Evolutionary conservation across 2,113 vertebrate genomes (phyloP).

Genomic region (Zosterops pallidus): DNA sequence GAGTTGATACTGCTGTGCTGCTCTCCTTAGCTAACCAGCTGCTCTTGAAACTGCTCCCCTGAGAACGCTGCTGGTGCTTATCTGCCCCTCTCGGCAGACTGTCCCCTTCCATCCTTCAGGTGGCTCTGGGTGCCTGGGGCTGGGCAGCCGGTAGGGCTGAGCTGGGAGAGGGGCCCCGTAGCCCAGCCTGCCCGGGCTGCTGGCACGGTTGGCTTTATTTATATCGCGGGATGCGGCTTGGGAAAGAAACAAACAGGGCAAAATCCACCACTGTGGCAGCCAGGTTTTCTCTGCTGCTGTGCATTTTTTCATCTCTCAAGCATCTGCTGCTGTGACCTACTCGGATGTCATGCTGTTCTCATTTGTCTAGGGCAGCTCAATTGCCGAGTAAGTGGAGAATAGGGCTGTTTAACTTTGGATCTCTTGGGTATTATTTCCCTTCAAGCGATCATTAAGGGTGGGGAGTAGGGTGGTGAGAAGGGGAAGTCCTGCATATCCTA

Average conservation of each 20-base stretch:
- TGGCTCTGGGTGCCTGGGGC: neutral
- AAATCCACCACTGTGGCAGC: neutral
- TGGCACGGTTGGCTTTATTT: neutral
- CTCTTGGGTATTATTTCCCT: neutral
- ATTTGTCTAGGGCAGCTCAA: neutral
- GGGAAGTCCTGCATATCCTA: neutral
- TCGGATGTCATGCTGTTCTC: neutral
- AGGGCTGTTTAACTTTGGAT: neutral
- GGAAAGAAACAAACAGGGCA: neutral
- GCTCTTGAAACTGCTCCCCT: neutral
- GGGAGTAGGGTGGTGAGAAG: neutral
- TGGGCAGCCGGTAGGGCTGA: accelerated
- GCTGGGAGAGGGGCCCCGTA: neutral
- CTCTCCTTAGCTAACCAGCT: neutral
- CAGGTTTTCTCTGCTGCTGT: neutral
- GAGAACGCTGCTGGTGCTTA: neutral
- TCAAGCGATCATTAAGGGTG: accelerated
- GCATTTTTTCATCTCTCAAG: neutral
- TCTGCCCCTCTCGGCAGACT: neutral
- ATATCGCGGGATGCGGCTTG: accelerated
- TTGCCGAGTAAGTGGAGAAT: neutral
- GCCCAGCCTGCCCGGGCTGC: neutral
- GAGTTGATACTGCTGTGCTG: neutral
- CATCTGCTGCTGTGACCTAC: neutral
- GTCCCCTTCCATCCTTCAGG: neutral